These are phyloP conservation scores for Holothuria glaberrima DNA, from an alignment of 35 echinoderm and acorn worm genomes.

Conservation along the genomic window DNA sequence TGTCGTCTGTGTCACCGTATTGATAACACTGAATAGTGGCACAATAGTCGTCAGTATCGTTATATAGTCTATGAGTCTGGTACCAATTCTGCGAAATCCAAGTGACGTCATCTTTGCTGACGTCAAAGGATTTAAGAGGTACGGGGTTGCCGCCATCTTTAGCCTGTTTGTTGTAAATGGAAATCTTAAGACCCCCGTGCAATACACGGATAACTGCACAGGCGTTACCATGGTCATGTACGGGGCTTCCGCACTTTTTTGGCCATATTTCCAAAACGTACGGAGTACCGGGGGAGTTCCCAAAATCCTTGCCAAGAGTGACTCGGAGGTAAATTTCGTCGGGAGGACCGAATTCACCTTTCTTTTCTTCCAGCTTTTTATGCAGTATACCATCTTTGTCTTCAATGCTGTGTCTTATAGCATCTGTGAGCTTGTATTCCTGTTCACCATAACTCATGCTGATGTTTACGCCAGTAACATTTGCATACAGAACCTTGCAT, in stretches of 20 bases:
- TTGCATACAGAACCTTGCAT: conserved; percentile 26
- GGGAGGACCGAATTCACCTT: neutral
- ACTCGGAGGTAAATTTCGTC: conserved; percentile 34
- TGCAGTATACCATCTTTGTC: neutral
- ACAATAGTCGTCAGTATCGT: conserved; percentile 35
- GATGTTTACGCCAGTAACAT: conserved; percentile 3
- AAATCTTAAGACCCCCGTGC: conserved; percentile 19
- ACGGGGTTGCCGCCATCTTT: neutral
- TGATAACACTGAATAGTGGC: conserved; percentile 67
- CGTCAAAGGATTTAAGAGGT: neutral
- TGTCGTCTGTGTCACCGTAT: conserved; percentile 44
- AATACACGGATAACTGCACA: conserved; percentile 62
- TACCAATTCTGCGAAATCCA: conserved; percentile 60
- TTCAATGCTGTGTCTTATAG: conserved; percentile 52
- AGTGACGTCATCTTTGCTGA: conserved; percentile 17
- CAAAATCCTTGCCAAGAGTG: too few relatives aligned
- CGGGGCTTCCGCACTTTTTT: conserved; percentile 36
- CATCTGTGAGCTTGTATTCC: conserved; percentile 14
- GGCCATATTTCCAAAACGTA: conserved; percentile 73
- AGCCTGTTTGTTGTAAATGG: conserved; percentile 52
- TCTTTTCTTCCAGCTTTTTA: conserved; percentile 36
- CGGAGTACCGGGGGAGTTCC: too few relatives aligned
- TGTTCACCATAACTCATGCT: neutral
- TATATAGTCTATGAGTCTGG: conserved; percentile 53
- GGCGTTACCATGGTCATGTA: conserved; percentile 65